Evolutionary conservation across 2,113 vertebrate genomes (phyloP).

Genomic region (Larimichthys crocea): DNA sequence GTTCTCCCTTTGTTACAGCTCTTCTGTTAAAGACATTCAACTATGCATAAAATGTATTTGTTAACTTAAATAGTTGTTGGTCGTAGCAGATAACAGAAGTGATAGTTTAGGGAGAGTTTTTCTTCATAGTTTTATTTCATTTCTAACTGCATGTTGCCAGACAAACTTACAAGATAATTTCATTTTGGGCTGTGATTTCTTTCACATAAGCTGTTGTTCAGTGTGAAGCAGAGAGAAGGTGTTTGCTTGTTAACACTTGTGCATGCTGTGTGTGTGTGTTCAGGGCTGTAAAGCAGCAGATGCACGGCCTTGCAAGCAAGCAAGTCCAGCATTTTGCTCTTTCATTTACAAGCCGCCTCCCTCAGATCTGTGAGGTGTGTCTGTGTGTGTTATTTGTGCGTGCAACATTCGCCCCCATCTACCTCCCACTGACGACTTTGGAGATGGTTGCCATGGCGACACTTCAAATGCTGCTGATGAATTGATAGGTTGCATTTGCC

Average conservation of each 20-base stretch:
- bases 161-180: no score
- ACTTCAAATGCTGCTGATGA: constrained; percentile 82
- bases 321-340: constrained; percentile 25
- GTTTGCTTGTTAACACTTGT: not conserved
- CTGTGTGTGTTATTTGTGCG: constrained; percentile 8
- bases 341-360: constrained; percentile 43
- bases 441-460: constrained; percentile 90
- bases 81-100: not conserved
- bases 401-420: constrained; percentile 24
- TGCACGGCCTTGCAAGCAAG: constrained; percentile 31
- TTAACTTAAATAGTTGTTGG: not conserved
- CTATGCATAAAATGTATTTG: not conserved
- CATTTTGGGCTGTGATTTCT: not conserved
- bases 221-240: not conserved
- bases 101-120: not conserved
- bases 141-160: not conserved
- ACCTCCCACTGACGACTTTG: constrained; percentile 75
- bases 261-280: constrained; percentile 2
- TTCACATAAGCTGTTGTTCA: not conserved
- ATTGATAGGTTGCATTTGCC: constrained; percentile 78
- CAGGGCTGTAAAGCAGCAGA: constrained; percentile 9
- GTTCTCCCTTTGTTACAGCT: not conserved
- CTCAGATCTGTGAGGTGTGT: constrained; percentile 35
- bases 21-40: not conserved
- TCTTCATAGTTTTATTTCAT: not conserved